A percentile compares a stretch with the other conserved stretches of the same genome.
Conservation (phyloP, 2,113 vertebrate genomes). For the Hyperoodon ampullatus region DNA sequence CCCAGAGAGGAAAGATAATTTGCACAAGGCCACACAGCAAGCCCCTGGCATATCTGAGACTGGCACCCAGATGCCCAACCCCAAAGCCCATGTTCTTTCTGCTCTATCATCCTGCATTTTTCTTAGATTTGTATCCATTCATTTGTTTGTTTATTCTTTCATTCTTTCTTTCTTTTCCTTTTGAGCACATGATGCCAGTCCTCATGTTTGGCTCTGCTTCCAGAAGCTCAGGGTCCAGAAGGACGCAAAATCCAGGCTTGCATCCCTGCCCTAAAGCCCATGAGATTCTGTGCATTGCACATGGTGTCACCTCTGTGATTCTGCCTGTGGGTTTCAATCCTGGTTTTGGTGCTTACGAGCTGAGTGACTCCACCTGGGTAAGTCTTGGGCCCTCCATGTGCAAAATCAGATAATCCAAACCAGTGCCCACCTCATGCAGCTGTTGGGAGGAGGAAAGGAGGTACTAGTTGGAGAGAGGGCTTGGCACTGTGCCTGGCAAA, state of each 20-base stretch:
- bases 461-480: rapidly evolving
- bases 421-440: neutral
- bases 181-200: neutral
- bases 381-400: neutral
- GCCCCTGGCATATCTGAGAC: rapidly evolving
- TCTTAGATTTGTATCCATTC: neutral
- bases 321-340: neutral
- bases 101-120: too few species aligned
- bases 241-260: neutral
- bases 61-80: neutral
- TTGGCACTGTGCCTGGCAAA: rapidly evolving
- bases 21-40: neutral
- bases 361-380: neutral
- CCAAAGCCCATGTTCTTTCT: neutral
- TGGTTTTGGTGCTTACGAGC: neutral
- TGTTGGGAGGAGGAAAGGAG: neutral
- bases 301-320: neutral
- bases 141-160: neutral
- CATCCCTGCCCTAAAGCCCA: neutral
- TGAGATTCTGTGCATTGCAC: neutral
- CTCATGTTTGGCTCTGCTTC: neutral
- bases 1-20: neutral
- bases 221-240: neutral
- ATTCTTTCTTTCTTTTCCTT: neutral
- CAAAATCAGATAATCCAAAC: neutral